Base-by-base conservation (phyloP, 53 echinoderm and acorn worm genomes). In the Crossaster papposus region DNA sequence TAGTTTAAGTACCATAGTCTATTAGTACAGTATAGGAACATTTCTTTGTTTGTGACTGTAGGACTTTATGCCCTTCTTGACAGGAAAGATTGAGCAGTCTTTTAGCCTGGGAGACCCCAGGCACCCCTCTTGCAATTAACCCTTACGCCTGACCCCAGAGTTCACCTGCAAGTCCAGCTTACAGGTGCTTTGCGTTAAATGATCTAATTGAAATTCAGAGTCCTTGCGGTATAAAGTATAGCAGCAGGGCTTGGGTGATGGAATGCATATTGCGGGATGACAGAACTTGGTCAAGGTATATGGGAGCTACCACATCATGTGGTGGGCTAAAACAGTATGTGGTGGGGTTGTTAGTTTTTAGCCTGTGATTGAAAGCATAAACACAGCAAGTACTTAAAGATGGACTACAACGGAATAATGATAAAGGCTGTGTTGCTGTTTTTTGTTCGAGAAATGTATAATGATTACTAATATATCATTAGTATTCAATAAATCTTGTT, bases 101-200 rank as follows among this genome's bases (percentile, higher is more conserved):
- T 29, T 2, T 29, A 74, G 74, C 58, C 44, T 44, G 44, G 44
- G 44, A 44, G 71, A 28, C 15, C 44, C 36, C 13, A 36, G 6
- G 28, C 52, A 54, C 32, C 81, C 63, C 30, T 31, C 54, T 32
- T 13, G 28, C 55, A 22, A 62, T 73, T 72, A 53, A 44, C 32
- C 77, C 77, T 53, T 36, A n/a, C 4, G 58, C 23, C 20, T 77
- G 76, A 87, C 76, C 77, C 87, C 77, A 87, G n/a, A n/a, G 30
- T 87, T 76, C 77, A 87, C 87, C 64, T 24, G 35, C 30, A 22
- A 34, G 36, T 55, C 65, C 23, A 58, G 36, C 58, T 58, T 36
- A n/a, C 87, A 87, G 87, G 87, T 87, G 87, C 87, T 76, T 87
- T 77, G 77, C 58, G 87, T 87, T 87, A 87, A 77, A 51, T 76